Conservation (phyloP, 2,797 vertebrate species). For the Sebastiscus albofasciatus region DNA sequence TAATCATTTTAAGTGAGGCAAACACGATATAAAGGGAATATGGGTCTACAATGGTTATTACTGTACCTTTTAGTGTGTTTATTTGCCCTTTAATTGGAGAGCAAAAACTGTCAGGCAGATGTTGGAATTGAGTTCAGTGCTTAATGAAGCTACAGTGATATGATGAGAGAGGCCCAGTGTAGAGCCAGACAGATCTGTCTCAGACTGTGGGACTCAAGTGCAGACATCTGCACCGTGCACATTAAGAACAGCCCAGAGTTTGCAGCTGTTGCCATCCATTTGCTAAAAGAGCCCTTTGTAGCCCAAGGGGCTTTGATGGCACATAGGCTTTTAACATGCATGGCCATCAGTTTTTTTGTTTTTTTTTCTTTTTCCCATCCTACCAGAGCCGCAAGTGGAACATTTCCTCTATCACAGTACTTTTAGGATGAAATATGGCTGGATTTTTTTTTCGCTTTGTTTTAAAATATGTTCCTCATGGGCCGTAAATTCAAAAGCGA, state of each 20-base stretch:
- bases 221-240: conserved; percentile 74
- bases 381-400: conserved; percentile 35
- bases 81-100: conserved; percentile 34
- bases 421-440: conserved; percentile 41
- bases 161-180: conserved; percentile 56
- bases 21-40: conserved; percentile 3
- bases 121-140: conserved; percentile 44
- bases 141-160: conserved; percentile 63
- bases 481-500: conserved; percentile 3
- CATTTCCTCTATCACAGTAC: conserved; percentile 54
- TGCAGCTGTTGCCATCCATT: conserved; percentile 80
- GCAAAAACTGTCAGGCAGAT: conserved; percentile 56
- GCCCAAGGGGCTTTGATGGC: conserved; percentile 77
- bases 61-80: conserved; percentile 6
- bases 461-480: conserved; percentile 21
- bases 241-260: conserved; percentile 74
- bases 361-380: conserved; percentile 20
- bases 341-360: conserved; percentile 30
- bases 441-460: neutral
- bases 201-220: conserved; percentile 71
- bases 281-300: conserved; percentile 79
- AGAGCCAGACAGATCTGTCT: conserved; percentile 69
- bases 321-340: conserved; percentile 79
- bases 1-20: neutral
- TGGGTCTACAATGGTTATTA: neutral